A percentile compares a stretch with the other conserved stretches of the same genome.
Conservation (phyloP, 1,140 invertebrate species). For the Penaeus vannamei region DNA sequence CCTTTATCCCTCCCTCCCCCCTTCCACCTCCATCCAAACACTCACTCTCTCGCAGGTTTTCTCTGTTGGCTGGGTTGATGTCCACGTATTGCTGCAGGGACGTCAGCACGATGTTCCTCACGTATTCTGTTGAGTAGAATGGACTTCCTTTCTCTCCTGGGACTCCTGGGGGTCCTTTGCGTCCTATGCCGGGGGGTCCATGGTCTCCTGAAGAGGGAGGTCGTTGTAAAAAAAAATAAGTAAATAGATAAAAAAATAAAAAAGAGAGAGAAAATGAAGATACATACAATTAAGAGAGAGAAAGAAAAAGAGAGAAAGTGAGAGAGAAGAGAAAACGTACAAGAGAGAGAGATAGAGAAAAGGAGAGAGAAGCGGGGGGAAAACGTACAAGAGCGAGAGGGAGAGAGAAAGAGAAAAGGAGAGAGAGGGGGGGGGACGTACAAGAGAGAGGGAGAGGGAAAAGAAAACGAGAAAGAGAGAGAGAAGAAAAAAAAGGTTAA, state of each 20-base stretch:
- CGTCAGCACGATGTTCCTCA: conserved; percentile 74
- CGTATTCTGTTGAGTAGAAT: conserved; percentile 80
- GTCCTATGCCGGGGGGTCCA: conserved; percentile 68
- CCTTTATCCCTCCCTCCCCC: background rate
- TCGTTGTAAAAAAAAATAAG: background rate
- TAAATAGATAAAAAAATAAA: no score
- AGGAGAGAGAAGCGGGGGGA: no score
- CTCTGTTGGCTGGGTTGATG: conserved; percentile 43
- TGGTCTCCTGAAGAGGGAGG: conserved; percentile 11
- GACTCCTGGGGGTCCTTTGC: conserved; percentile 74
- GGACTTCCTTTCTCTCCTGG: conserved; percentile 67
- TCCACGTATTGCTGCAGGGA: conserved; percentile 57
- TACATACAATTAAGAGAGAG: background rate
- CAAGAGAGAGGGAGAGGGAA: no score
- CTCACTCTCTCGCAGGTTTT: conserved; percentile 50
- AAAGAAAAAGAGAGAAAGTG: no score
- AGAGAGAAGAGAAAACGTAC: no score
- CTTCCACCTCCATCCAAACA: background rate
- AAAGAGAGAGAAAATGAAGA: background rate
- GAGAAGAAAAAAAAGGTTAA: no score
- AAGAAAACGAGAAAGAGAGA: no score
- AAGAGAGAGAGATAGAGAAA: no score
- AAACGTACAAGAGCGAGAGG: no score
- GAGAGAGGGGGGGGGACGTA: no score
- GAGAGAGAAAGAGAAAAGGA: no score